A percentile compares a stretch with the other conserved stretches of the same genome.
phyloP scores from a whole-genome alignment of 2,888 invertebrate species.

The Merodon equestris region DNA sequence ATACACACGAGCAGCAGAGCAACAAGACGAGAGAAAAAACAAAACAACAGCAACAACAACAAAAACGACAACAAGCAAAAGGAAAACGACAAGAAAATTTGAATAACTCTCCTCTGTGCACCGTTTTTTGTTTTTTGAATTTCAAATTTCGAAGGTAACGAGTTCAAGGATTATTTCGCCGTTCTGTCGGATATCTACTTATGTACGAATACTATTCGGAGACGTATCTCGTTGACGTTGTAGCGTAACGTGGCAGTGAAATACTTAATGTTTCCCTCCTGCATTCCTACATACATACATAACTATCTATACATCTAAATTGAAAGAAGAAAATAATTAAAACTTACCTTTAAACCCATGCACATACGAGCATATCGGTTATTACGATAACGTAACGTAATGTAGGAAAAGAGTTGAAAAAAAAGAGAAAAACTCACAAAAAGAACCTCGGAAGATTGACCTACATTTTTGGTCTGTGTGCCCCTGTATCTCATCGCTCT shows the following conservation, averaged over 20 bases:
- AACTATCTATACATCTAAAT: no score
- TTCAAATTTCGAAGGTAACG: slow-evolving; percentile 68
- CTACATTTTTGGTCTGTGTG: slow-evolving; percentile 71
- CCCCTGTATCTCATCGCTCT: slow-evolving; percentile 59
- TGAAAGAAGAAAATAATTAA: no score
- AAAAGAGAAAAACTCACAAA: not conserved
- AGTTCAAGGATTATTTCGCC: slow-evolving; percentile 62
- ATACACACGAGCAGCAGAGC: slow-evolving; percentile 3
- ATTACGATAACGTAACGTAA: slow-evolving; percentile 11
- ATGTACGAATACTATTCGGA: not conserved
- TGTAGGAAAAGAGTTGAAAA: no score
- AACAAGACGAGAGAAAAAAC: not conserved
- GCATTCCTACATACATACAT: not conserved
- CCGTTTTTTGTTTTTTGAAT: slow-evolving; percentile 40
- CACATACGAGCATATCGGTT: slow-evolving; percentile 11
- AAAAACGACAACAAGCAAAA: slow-evolving; percentile 14
- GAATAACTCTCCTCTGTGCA: slow-evolving; percentile 54
- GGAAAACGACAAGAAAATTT: slow-evolving; percentile 35
- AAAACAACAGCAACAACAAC: not conserved
- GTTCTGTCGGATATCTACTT: slow-evolving; percentile 5
- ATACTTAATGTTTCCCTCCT: slow-evolving; percentile 16
- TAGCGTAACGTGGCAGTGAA: slow-evolving; percentile 36
- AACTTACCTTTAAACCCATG: no score
- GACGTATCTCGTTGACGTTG: no score
- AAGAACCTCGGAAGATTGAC: slow-evolving; percentile 72